Base-by-base conservation (phyloP, 2,888 invertebrate species). In the Cynaeus angustus region DNA sequence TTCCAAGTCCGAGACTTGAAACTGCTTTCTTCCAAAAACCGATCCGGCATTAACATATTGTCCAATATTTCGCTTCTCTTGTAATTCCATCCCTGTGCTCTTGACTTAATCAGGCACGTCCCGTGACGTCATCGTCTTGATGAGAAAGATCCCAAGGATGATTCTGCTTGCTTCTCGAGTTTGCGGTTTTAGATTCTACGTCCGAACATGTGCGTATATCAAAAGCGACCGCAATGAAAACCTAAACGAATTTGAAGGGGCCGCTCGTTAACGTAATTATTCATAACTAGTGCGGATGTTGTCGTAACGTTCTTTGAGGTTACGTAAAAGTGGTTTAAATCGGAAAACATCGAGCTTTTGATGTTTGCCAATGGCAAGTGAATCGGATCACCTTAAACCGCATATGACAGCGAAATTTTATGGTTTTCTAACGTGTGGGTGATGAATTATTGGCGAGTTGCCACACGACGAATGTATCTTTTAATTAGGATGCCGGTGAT, bases 181-280 rank as follows among this genome's bases (percentile, higher is more conserved):
- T 50, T 10, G 50, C 30, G 50, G 50, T 30, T 28, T 50, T 28
- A 21, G n/a, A 16, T 21, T 8, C 26, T 16, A 2, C 46, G 50
- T 26, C 28, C 50, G 30, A 50, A 50, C 10, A 50, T 50, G 26
- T 48, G 48, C 26, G n/a, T n/a, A n/a, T n/a, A n/a, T n/a, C n/a
- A n/a, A n/a, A n/a, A n/a, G n/a, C n/a, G n/a, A n/a, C 48, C 48
- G 48, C 48, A 48, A 30, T 28, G 50, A 50, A 50, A 28, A 28
- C 50, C 12, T 7, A 28, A 56, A 56, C 56, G 56, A 41, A 43
- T 43, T 37, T 37, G 53, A 12, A 52, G 30, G 8, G 37, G 14
- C 26, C 9, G 26, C 55, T 55, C 41, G 55, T 55, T 55, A 55
- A 55, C 55, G 41, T 26, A 56, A 56, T 56, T 56, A 56, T 43